Conservation (phyloP, 2,888 invertebrate genomes). For the Pseudococcus viburni region DNA sequence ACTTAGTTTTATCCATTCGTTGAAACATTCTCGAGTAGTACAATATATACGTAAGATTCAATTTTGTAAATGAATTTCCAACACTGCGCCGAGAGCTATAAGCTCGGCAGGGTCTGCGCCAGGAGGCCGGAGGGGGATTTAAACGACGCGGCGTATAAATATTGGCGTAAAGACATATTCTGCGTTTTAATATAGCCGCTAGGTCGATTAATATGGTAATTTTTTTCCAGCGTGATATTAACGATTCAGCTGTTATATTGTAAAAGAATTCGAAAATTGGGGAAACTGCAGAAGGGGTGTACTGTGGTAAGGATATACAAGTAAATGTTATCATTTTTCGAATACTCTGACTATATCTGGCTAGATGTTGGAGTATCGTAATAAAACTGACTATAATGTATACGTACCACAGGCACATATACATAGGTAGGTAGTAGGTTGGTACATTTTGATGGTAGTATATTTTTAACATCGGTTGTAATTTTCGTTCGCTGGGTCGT, state of each 20-base stretch:
- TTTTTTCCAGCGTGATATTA: background rate
- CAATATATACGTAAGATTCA: slow-evolving; percentile 52
- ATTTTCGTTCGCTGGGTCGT: background rate
- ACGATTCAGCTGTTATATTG: background rate
- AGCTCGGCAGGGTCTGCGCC: background rate
- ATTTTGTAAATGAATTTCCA: slow-evolving; percentile 63
- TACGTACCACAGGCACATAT: background rate
- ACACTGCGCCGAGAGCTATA: background rate
- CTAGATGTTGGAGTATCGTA: background rate
- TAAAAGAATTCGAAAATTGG: background rate
- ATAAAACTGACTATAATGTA: background rate
- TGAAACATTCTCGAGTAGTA: slow-evolving; percentile 39
- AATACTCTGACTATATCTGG: background rate
- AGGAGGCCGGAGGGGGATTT: background rate
- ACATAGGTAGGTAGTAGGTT: background rate
- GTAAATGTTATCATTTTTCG: background rate
- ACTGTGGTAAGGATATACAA: background rate
- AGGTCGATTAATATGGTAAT: slow-evolving; percentile 42
- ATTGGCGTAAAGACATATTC: slow-evolving; percentile 49
- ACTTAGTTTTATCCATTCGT: slow-evolving; percentile 51
- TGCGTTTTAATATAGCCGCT: slow-evolving; percentile 18
- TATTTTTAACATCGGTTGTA: slow-evolving; percentile 14
- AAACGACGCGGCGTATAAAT: slow-evolving; percentile 12
- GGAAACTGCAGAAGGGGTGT: background rate
- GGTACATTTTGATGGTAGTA: background rate